These are phyloP conservation scores for Tribolium freemani DNA, from an alignment of 2,888 invertebrate genomes.

Conservation along the genomic window DNA sequence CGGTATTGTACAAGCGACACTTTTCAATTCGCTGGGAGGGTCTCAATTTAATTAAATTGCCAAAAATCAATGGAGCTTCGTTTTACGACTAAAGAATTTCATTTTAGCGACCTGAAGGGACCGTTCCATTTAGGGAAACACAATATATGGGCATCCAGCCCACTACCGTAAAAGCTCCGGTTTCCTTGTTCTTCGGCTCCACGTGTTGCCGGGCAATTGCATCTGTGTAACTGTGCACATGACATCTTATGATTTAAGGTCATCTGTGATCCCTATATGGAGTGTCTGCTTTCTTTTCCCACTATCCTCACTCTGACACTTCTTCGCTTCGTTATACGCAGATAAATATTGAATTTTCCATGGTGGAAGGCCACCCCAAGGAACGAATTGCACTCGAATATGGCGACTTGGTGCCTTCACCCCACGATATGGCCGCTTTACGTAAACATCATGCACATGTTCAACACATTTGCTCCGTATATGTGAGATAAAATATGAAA, in stretches of 20 bases:
- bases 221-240: slow-evolving; percentile 42
- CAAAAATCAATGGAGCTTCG: slow-evolving; percentile 31
- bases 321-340: slow-evolving; percentile 31
- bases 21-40: background rate
- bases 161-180: slow-evolving; percentile 33
- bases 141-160: slow-evolving; percentile 32
- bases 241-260: slow-evolving; percentile 44
- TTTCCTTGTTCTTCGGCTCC: slow-evolving; percentile 31
- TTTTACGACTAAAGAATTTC: slow-evolving; percentile 37
- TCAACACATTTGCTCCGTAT: slow-evolving; percentile 40
- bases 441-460: slow-evolving; percentile 43
- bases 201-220: slow-evolving; percentile 36
- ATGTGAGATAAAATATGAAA: slow-evolving; percentile 43
- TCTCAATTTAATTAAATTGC: slow-evolving; percentile 29
- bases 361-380: slow-evolving; percentile 7
- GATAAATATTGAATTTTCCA: slow-evolving; percentile 38
- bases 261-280: slow-evolving; percentile 42
- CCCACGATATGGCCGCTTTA: slow-evolving; percentile 24
- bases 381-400: slow-evolving; percentile 33
- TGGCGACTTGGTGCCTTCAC: slow-evolving; percentile 22
- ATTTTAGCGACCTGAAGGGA: slow-evolving; percentile 27
- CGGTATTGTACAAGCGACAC: background rate
- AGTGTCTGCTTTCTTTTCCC: slow-evolving; percentile 41
- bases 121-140: slow-evolving; percentile 30
- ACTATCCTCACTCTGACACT: slow-evolving; percentile 8